Evolutionary conservation across 2,113 vertebrate genomes (phyloP).

Genomic region (Chamaetylas fuelleborni): DNA sequence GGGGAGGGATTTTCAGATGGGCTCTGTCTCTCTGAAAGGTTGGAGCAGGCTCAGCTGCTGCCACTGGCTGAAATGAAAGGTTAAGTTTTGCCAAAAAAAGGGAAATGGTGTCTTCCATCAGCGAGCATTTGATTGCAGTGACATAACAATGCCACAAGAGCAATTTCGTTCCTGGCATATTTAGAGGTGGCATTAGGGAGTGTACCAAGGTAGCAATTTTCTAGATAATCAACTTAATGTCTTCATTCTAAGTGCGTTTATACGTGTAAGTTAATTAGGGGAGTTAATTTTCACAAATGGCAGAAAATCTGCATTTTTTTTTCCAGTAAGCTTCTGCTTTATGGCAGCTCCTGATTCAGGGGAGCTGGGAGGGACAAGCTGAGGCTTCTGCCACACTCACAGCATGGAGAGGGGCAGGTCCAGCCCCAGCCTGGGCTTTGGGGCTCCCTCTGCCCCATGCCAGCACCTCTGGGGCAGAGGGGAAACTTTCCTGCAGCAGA

Average conservation of each 20-base stretch:
- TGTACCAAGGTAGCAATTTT: slow-evolving; percentile 78
- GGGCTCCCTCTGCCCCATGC: not conserved
- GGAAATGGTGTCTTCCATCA: slow-evolving; percentile 17
- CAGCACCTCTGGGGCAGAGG: not conserved
- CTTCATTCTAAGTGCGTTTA: slow-evolving; percentile 70
- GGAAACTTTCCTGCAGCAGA: not conserved
- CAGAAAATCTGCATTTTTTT: slow-evolving; percentile 58
- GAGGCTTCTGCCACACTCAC: not conserved
- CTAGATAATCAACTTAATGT: slow-evolving; percentile 80
- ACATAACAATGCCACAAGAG: slow-evolving; percentile 65
- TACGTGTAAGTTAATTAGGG: slow-evolving; percentile 75
- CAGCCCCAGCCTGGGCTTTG: not conserved
- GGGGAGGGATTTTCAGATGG: not conserved
- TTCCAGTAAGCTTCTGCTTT: slow-evolving; percentile 46
- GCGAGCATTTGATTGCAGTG: slow-evolving; percentile 23
- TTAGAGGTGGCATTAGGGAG: slow-evolving; percentile 60
- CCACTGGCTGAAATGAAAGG: slow-evolving; percentile 27
- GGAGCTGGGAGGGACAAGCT: not conserved
- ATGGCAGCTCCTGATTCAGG: slow-evolving; percentile 45
- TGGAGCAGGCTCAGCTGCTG: not conserved
- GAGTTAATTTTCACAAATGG: slow-evolving; percentile 77
- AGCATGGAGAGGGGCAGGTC: not conserved
- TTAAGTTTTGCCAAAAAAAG: slow-evolving; percentile 46
- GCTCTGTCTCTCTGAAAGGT: not conserved
- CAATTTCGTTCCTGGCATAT: slow-evolving; percentile 71